Conservation (phyloP, 2,113 vertebrate genomes). For the Motacilla tschutschensis region DNA sequence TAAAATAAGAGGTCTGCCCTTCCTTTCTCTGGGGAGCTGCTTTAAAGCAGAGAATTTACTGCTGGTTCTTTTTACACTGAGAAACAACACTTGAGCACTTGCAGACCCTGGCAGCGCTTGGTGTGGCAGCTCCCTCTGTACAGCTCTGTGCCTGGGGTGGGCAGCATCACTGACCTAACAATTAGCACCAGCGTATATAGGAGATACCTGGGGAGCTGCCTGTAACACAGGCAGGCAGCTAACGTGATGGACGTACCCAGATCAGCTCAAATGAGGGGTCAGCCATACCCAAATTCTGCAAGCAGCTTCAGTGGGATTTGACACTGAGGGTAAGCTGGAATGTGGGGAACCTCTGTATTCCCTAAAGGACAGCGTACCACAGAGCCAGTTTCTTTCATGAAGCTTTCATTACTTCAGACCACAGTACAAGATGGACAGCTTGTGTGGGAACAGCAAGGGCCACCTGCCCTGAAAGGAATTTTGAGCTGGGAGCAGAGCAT, state of each 20-base stretch:
- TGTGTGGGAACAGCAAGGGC: not conserved
- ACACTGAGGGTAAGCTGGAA: not conserved
- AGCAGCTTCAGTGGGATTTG: not conserved
- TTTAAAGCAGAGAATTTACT: not conserved
- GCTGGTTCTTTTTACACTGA: not conserved
- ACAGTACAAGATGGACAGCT: not conserved
- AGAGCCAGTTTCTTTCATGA: not conserved
- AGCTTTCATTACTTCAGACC: not conserved
- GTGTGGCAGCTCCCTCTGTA: not conserved
- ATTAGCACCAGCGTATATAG: not conserved
- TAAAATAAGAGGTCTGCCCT: not conserved
- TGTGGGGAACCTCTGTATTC: not conserved
- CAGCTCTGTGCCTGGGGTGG: not conserved
- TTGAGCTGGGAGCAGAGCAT: accelerated
- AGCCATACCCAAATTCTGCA: accelerated
- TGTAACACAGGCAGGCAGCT: not conserved
- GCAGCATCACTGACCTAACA: not conserved
- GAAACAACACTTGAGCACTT: not conserved
- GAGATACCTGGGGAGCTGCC: not conserved
- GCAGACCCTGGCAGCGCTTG: accelerated
- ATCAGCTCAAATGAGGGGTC: not conserved
- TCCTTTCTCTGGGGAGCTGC: not conserved
- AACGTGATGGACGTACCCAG: accelerated
- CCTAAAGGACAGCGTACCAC: not conserved
- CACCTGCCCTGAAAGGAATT: accelerated